Evolutionary conservation across 2,888 invertebrate genomes (phyloP).

Genomic region (Adela reaumurella): DNA sequence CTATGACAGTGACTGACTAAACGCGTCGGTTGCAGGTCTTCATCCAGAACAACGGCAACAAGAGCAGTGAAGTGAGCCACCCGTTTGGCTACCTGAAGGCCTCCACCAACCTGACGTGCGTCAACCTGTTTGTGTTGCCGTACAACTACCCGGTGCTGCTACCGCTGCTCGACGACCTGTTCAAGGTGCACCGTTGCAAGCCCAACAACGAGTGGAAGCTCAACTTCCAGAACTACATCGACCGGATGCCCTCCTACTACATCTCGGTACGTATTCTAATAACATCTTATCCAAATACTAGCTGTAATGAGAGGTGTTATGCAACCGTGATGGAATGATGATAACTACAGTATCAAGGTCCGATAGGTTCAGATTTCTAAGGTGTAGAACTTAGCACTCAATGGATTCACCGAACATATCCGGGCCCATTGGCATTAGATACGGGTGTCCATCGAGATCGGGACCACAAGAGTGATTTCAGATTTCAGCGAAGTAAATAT

Average conservation of each 20-base stretch:
- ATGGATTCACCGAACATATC: too few species aligned
- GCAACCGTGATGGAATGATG: too few species aligned
- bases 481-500: too few species aligned
- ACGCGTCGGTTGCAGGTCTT: constrained; percentile 78
- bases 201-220: constrained; percentile 90
- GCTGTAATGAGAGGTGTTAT: too few species aligned
- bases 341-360: too few species aligned
- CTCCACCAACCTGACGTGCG: constrained; percentile 87
- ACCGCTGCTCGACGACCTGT: constrained; percentile 88
- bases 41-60: constrained; percentile 86
- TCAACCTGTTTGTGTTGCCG: constrained; percentile 96
- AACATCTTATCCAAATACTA: too few species aligned
- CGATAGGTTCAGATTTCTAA: too few species aligned
- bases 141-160: constrained; percentile 96
- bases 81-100: constrained; percentile 98
- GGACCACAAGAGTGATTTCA: too few species aligned
- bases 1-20: too few species aligned
- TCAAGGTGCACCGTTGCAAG: constrained; percentile 89
- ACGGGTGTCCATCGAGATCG: too few species aligned
- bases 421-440: too few species aligned
- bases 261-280: constrained; percentile 65
- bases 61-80: constrained; percentile 78
- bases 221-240: constrained; percentile 90
- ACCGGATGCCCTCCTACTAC: constrained; percentile 97
- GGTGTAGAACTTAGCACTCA: too few species aligned